phyloP scores from a whole-genome alignment of 2,888 invertebrate species.

The Xylophagus ater region DNA sequence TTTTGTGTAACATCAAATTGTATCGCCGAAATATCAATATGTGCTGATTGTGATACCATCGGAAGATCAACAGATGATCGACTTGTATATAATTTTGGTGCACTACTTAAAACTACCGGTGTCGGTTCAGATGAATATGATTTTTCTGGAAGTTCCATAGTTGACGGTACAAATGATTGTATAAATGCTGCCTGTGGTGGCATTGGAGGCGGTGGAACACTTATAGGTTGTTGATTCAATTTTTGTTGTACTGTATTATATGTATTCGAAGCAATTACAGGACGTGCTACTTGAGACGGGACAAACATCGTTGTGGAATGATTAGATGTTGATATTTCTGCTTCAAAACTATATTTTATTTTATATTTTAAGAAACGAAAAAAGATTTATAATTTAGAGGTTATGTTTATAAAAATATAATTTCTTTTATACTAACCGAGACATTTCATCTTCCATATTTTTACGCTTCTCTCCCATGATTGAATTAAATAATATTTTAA shows the following conservation, averaged over 20 bases:
- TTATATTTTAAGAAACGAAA: background rate
- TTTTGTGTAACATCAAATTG: constrained; percentile 48
- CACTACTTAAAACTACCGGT: constrained; percentile 56
- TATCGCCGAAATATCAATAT: constrained; percentile 43
- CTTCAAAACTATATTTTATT: constrained; percentile 59
- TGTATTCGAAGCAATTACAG: constrained; percentile 61
- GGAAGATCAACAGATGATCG: constrained; percentile 39
- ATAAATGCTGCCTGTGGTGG: constrained; percentile 36
- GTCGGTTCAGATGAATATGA: constrained; percentile 38
- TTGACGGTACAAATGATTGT: constrained; percentile 38
- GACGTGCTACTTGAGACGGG: constrained; percentile 42
- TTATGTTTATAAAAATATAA: too few relatives aligned
- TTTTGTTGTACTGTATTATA: constrained; percentile 60
- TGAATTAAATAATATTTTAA: too few relatives aligned
- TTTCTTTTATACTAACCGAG: constrained; percentile 49
- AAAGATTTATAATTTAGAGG: background rate
- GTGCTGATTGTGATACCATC: constrained; percentile 27
- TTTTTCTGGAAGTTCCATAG: constrained; percentile 40
- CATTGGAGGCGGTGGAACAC: constrained; percentile 29
- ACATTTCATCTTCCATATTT: constrained; percentile 87
- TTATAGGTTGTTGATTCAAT: constrained; percentile 43
- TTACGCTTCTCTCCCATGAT: constrained; percentile 38
- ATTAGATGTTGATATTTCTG: constrained; percentile 61
- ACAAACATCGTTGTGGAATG: constrained; percentile 36
- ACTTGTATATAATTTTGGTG: constrained; percentile 56